phyloP scores from a whole-genome alignment of 2,888 invertebrate genomes.

The Monochamus alternatus region DNA sequence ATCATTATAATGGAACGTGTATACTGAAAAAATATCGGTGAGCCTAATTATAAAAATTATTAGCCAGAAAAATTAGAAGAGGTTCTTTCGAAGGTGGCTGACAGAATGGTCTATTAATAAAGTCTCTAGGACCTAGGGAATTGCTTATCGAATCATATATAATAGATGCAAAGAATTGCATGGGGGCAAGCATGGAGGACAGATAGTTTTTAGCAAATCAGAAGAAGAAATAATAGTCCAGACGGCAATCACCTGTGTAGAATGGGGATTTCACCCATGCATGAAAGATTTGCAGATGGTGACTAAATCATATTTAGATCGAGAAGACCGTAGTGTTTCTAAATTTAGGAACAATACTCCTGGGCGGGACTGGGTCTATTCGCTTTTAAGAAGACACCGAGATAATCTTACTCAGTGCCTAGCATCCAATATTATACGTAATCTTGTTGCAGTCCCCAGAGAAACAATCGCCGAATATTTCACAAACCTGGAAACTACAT shows the following conservation, averaged over 20 bases:
- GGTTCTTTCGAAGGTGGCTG: neutral
- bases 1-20: neutral
- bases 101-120: neutral
- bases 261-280: too few species aligned
- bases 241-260: too few species aligned
- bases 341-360: conserved; percentile 13
- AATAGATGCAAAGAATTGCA: conserved; percentile 31
- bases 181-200: conserved; percentile 35
- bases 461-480: conserved; percentile 50
- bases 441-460: conserved; percentile 40
- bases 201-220: conserved; percentile 29
- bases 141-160: conserved; percentile 36
- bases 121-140: conserved; percentile 13
- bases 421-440: conserved; percentile 41
- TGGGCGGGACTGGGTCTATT: too few species aligned
- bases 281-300: too few species aligned
- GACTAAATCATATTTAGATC: too few species aligned
- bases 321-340: too few species aligned
- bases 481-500: conserved; percentile 46
- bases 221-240: conserved; percentile 14
- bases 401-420: conserved; percentile 39
- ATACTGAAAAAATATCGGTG: neutral
- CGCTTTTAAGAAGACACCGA: conserved; percentile 42
- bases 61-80: neutral
- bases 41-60: neutral